Conservation (phyloP, 2,113 vertebrate genomes). For the Nycticebus coucang region DNA sequence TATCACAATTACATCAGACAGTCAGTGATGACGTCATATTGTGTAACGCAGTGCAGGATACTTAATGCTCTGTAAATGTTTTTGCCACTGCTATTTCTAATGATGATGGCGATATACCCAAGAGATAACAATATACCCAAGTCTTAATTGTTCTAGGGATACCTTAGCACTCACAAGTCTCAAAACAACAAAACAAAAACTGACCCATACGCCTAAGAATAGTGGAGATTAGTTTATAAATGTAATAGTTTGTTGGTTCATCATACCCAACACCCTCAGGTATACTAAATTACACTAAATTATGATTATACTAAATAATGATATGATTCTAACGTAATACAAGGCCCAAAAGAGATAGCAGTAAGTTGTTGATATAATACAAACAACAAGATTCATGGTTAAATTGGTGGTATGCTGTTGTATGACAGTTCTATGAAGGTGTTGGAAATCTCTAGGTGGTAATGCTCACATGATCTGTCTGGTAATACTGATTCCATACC, state of each 20-base stretch:
- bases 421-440: neutral
- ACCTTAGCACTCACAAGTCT: neutral
- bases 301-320: too few relatives aligned
- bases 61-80: neutral
- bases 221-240: neutral
- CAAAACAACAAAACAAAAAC: neutral
- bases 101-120: neutral
- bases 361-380: neutral
- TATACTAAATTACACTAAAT: neutral
- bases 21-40: neutral
- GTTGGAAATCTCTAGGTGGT: neutral
- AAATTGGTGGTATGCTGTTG: neutral
- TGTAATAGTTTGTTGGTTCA: neutral
- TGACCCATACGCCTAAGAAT: too few relatives aligned
- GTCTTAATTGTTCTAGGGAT: neutral
- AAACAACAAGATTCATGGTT: neutral
- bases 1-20: neutral
- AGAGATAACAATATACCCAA: fast-evolving
- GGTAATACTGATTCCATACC: neutral
- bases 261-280: neutral
- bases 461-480: neutral
- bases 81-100: neutral
- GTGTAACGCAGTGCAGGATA: neutral
- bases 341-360: neutral
- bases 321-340: neutral